These are phyloP conservation scores for Machimus rusticus DNA, from an alignment of 2,888 invertebrate species.

Conservation along the genomic window DNA sequence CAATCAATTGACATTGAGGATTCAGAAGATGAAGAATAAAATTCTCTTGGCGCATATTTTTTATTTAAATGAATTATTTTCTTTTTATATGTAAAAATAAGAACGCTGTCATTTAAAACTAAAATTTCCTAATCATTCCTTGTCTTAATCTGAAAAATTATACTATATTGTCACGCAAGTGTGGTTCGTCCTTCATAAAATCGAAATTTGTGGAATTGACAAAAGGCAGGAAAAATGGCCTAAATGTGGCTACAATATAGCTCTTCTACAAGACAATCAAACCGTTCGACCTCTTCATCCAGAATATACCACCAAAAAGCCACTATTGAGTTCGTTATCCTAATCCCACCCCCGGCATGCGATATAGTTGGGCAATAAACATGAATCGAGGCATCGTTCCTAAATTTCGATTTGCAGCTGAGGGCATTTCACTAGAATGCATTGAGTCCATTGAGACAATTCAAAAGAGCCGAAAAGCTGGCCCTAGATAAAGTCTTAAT, in stretches of 20 bases:
- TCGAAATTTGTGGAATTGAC: not conserved
- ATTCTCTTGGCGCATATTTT: too few species aligned
- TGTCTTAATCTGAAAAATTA: too few species aligned
- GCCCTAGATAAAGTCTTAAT: slow-evolving; percentile 28
- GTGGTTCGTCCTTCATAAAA: not conserved
- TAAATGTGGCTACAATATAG: not conserved
- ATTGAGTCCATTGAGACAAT: slow-evolving; percentile 30
- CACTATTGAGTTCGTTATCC: not conserved
- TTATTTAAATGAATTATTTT: too few species aligned
- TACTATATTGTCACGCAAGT: not conserved
- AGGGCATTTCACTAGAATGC: not conserved
- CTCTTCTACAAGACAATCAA: not conserved
- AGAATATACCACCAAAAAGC: not conserved
- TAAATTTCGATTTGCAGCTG: slow-evolving; percentile 30
- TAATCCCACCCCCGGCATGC: not conserved
- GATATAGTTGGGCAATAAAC: not conserved
- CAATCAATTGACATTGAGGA: too few species aligned
- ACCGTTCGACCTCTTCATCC: not conserved
- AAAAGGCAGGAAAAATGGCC: not conserved
- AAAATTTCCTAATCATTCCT: too few species aligned
- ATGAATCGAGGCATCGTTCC: not conserved
- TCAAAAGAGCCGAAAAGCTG: slow-evolving; percentile 4
- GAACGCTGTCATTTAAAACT: too few species aligned
- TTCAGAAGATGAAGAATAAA: too few species aligned
- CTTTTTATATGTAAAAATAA: too few species aligned